Base-by-base conservation (phyloP, 2,113 vertebrate genomes). In the Myiopsitta monachus region DNA sequence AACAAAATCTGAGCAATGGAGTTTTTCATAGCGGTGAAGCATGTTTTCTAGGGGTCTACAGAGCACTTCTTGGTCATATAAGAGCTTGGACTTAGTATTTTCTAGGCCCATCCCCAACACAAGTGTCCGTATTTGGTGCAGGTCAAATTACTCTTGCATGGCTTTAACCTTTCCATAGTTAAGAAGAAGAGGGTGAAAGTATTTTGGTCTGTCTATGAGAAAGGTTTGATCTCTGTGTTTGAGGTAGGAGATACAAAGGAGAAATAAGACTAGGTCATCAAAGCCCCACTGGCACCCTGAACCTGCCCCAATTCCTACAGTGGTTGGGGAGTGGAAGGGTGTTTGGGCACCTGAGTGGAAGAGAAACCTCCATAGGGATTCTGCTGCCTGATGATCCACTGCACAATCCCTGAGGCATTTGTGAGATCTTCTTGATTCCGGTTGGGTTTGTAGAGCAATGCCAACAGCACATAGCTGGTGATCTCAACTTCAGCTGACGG, bases 311-410 rank as follows among this genome's bases (percentile, higher is more conserved):
- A 0, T 47, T 87, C 14, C 83, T 52, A 74, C 39, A 41, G 83
- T 7, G 64, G 5, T 11, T 78, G 41, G 14, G 44, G 51, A 61
- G 18, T 5, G 13, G 44, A 87, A 78, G 21, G 30, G 15, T 36
- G 2, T 59, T 93, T 52, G 36, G 43, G 46, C 88, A 99, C 99
- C 98, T 99, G 98, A 2, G 98, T 99, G 64, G 98, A 99, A 11
- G 98, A 97, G 97, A 98, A 99, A 7, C 99, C 98, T 18, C 99
- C 99, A 3, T 95, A 98, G 6, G 98, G 84, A 78, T 99, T 99
- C 97, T 99, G 98, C 80, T 99, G 98, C 70, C 93, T 96, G 46
- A 93, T 73, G 13, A 99, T 94, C 99, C 99, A 99, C 59, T 91
- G 97, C n/a, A 98, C 98, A n/a, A 99, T 97, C 33, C 81, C 19